phyloP scores from a whole-genome alignment of 2,888 invertebrate genomes.

The Protophormia terraenovae region DNA sequence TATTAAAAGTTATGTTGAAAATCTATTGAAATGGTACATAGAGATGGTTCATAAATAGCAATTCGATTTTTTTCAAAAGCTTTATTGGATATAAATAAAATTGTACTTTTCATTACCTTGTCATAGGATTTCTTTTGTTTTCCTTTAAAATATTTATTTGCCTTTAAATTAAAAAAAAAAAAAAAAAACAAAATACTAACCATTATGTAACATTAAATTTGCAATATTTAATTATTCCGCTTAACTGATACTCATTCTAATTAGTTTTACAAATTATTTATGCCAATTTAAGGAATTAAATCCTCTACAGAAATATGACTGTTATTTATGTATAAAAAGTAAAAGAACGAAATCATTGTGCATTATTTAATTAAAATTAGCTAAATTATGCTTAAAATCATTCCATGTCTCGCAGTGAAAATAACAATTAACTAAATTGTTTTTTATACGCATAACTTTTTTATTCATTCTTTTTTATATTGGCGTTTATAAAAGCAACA shows the following conservation, averaged over 20 bases:
- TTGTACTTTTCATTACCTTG: no score
- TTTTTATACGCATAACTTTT: conserved; percentile 8
- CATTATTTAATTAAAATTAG: conserved; percentile 37
- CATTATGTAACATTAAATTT: neutral
- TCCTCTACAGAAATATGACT: neutral
- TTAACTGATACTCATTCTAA: neutral
- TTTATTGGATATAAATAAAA: no score
- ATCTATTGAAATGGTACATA: no score
- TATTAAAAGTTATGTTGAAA: neutral
- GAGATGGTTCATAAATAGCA: no score
- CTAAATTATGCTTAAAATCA: conserved; percentile 33
- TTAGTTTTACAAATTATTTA: conserved; percentile 3
- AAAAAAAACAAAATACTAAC: neutral
- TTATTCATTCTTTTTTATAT: neutral
- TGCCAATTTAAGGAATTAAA: neutral
- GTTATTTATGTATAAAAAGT: neutral
- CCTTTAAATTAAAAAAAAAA: no score
- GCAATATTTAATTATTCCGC: neutral
- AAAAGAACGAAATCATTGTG: neutral
- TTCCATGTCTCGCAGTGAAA: conserved; percentile 5
- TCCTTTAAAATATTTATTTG: no score
- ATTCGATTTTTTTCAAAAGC: no score
- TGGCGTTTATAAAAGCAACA: neutral
- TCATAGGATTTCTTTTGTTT: no score
- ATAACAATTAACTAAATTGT: conserved; percentile 50